Evolutionary conservation across 2,888 invertebrate genomes (phyloP).

Genomic region (Brachyptera risi): DNA sequence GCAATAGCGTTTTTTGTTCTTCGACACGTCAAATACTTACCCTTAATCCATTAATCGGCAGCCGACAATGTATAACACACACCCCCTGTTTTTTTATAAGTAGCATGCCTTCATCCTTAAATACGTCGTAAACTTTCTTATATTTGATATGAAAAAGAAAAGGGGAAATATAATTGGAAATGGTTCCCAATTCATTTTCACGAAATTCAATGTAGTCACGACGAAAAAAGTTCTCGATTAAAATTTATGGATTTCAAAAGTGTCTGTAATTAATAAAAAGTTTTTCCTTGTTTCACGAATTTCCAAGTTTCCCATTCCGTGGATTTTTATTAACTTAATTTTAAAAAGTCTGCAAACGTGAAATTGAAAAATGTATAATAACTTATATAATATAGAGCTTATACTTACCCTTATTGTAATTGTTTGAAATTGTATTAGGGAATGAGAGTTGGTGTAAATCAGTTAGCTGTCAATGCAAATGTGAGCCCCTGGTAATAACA

Average conservation of each 20-base stretch:
- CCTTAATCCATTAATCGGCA: slow-evolving; percentile 29
- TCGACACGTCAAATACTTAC: slow-evolving; percentile 22
- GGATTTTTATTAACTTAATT: slow-evolving; percentile 30
- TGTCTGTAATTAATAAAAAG: slow-evolving; percentile 23
- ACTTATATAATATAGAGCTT: background rate
- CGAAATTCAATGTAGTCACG: slow-evolving; percentile 21
- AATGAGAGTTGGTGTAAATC: background rate
- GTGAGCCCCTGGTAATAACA: background rate
- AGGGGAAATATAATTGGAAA: slow-evolving; percentile 20
- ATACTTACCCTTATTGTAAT: background rate
- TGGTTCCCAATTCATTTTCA: slow-evolving; percentile 18
- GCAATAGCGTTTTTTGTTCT: slow-evolving; percentile 17
- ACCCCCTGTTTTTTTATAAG: slow-evolving; percentile 20
- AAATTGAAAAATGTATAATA: slow-evolving; percentile 16
- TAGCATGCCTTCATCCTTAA: slow-evolving; percentile 19
- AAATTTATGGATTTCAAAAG: slow-evolving; percentile 26
- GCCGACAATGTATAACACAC: too few relatives aligned
- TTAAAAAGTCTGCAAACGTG: slow-evolving; percentile 22
- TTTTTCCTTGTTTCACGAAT: slow-evolving; percentile 20
- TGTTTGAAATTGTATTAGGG: background rate
- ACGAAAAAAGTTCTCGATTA: slow-evolving; percentile 22
- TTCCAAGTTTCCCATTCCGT: slow-evolving; percentile 13
- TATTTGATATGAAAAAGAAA: slow-evolving; percentile 7
- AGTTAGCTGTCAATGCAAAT: background rate
- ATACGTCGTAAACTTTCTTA: slow-evolving; percentile 12